A percentile compares a stretch with the other conserved stretches of the same genome.
phyloP scores from a whole-genome alignment of 2,888 invertebrate species.

The Protula sp. region DNA sequence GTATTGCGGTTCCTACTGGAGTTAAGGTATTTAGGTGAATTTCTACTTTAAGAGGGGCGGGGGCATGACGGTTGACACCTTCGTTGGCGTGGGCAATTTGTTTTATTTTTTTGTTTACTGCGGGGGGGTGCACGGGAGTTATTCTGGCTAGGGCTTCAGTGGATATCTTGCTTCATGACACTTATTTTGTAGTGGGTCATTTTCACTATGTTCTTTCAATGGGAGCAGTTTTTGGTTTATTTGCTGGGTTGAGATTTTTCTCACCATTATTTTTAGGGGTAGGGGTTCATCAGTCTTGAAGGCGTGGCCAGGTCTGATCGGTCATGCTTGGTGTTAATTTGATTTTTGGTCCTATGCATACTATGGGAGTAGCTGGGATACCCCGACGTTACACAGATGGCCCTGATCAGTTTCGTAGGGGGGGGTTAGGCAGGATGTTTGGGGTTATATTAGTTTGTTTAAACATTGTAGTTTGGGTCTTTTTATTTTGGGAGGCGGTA shows the following conservation, averaged over 20 bases:
- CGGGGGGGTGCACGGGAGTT: slow-evolving; percentile 61
- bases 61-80: slow-evolving; percentile 61
- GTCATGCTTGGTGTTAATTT: background rate
- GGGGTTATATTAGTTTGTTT: background rate
- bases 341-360: background rate
- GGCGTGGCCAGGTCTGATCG: background rate
- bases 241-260: background rate
- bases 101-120: slow-evolving; percentile 72
- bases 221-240: slow-evolving; percentile 64
- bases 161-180: slow-evolving; percentile 73
- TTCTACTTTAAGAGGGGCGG: slow-evolving; percentile 65
- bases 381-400: background rate
- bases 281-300: background rate
- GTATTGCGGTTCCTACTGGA: slow-evolving; percentile 80
- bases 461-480: background rate
- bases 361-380: background rate
- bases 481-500: background rate
- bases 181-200: slow-evolving; percentile 79
- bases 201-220: slow-evolving; percentile 77
- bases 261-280: background rate
- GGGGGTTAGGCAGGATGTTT: background rate
- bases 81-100: slow-evolving; percentile 66
- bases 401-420: background rate
- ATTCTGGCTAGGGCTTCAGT: slow-evolving; percentile 65
- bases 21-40: slow-evolving; percentile 78